Conservation (phyloP, 2,888 invertebrate species). For the Synergus umbraculus region DNA sequence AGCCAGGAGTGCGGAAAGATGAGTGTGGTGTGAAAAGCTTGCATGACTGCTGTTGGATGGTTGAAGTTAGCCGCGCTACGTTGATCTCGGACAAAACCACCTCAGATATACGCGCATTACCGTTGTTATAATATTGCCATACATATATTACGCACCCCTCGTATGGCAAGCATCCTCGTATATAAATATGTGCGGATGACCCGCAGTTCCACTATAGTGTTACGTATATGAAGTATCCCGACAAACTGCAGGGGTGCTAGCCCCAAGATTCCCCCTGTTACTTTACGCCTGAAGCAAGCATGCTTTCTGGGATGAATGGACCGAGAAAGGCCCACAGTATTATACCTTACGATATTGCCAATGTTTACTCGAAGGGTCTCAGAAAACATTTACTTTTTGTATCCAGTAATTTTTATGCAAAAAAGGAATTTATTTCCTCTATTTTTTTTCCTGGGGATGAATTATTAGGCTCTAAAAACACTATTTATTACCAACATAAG, state of each 20-base stretch:
- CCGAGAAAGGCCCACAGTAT: conserved; percentile 47
- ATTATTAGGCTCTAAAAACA: background rate
- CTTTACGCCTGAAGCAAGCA: conserved; percentile 44
- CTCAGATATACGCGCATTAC: conserved; percentile 58
- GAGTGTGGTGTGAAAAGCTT: conserved; percentile 67
- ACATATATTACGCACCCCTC: conserved; percentile 54
- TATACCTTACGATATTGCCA: conserved; percentile 8
- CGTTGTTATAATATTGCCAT: conserved; percentile 56
- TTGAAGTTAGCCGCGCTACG: conserved; percentile 68
- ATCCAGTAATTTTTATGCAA: conserved; percentile 1
- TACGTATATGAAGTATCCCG: conserved; percentile 57
- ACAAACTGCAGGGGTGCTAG: conserved; percentile 58
- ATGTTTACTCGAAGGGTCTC: background rate
- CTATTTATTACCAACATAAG: too few relatives aligned
- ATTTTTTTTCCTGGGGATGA: background rate
- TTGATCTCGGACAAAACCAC: conserved; percentile 70
- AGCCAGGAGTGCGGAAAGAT: conserved; percentile 53
- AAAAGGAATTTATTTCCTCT: background rate
- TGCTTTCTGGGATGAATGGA: conserved; percentile 56
- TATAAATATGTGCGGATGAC: conserved; percentile 40
- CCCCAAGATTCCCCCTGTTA: conserved; percentile 42
- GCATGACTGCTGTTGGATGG: conserved; percentile 69
- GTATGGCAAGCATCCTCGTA: conserved; percentile 32
- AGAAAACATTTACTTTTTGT: background rate
- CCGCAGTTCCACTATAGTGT: conserved; percentile 44